Base-by-base conservation (phyloP, 2,113 vertebrate species). In the Vireo altiloquus region DNA sequence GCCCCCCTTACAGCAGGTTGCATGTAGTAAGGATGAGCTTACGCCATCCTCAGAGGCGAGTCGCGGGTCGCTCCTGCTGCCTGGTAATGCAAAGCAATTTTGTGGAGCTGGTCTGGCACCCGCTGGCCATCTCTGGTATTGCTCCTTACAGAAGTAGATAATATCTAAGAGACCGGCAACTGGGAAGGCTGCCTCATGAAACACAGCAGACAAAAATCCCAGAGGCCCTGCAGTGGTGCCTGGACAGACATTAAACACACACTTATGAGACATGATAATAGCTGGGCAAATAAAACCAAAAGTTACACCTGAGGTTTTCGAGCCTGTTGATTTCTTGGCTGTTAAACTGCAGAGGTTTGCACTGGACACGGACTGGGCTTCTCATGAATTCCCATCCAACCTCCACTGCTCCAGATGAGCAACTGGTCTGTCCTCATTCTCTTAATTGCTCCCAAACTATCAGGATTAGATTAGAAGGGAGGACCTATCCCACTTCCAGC, bases 41-140 rank as follows among this genome's bases (percentile, higher is more conserved):
- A 16, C 0, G 2, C 18, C 42, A 25, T 5, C 22, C 59, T 22
- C 50, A 18, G 24, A 42, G 27, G 35, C 14, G 5, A 37, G 22
- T 14, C 65, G 2, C 24, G 3, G 17, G n/a, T 1, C 40, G 42
- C 8, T 56, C 52, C 25, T 15, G 22, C 42, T 17, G 46, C n/a
- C 27, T 1, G 0, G 4, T 3, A 20, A 63, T 0, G 1, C 15
- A 12, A 40, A 23, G 56, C n/a, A 22, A 27, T 25, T 74, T 46
- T 76, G 77, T 83, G 88, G 82, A 82, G 91, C 89, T 95, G 88
- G 33, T 5, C 7, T 97, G 98, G 50, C 98, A 94, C 89, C 96
- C 35, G 8, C 87, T 94, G 98, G 93, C 37, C 76, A 7, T 9
- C 37, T 63, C 6, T 37, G 25, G 65, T 64, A 93, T n/a, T 71